These are phyloP conservation scores for Aspiorhynchus laticeps DNA, from an alignment of 2,113 vertebrate genomes.

Conservation along the genomic window DNA sequence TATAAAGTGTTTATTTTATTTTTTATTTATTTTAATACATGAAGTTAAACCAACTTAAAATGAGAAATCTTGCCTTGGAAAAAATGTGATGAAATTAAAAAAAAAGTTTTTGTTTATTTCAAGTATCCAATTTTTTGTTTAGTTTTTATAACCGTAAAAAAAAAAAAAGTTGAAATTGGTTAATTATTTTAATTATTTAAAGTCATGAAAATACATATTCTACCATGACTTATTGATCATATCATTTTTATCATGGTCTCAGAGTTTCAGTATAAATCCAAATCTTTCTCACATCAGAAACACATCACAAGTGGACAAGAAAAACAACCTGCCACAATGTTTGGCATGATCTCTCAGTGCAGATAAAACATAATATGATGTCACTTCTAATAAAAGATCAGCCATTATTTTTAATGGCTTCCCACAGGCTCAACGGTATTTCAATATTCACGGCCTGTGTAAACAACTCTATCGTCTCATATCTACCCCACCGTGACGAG, in stretches of 20 bases:
- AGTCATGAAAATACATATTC: neutral
- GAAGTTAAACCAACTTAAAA: neutral
- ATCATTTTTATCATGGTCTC: neutral
- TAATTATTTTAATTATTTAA: too few relatives aligned
- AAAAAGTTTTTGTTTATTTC: too few relatives aligned
- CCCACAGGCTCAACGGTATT: constrained; percentile 66
- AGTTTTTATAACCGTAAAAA: too few relatives aligned
- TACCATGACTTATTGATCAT: neutral
- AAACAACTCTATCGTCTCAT: constrained; percentile 70
- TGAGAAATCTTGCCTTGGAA: neutral
- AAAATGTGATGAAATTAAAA: too few relatives aligned
- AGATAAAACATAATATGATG: constrained; percentile 66
- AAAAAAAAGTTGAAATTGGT: too few relatives aligned
- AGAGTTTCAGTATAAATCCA: neutral
- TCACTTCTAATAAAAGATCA: constrained; percentile 65
- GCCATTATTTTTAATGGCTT: constrained; percentile 70
- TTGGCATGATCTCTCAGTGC: constrained; percentile 54
- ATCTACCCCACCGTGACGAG: constrained; percentile 63
- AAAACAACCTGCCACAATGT: constrained; percentile 49
- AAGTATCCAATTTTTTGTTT: too few relatives aligned
- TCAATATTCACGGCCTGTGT: constrained; percentile 69
- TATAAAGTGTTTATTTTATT: too few relatives aligned
- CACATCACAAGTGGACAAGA: constrained; percentile 39
- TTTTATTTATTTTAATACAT: too few relatives aligned
- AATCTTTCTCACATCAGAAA: neutral